Base-by-base conservation (phyloP, 2,888 invertebrate species). In the Diarsia rubi region DNA sequence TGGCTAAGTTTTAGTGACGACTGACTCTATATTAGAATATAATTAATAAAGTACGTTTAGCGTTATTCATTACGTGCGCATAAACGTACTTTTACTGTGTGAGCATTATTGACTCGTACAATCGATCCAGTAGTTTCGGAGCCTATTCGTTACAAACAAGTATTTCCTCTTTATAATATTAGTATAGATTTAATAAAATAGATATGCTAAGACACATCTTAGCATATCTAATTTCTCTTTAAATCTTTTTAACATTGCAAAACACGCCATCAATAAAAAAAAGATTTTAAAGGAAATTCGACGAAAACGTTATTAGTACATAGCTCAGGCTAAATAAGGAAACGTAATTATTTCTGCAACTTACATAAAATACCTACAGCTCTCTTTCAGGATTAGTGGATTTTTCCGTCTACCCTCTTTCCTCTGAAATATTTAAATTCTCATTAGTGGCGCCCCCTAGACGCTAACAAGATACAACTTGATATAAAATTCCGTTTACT, bases 361-460 rank as follows among this genome's bases (percentile, higher is more conserved):
- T 78, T 63, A 67, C 70, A 73, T 73, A 66, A 75, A 78, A 59
- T 54, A 67, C 65, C 80, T 71, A 81, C 78, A 78, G 75, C 74
- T 78, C 75, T 81, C 82, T 77, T 79, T 75, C 66, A 74, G 83
- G 83, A 87, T 90, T 85, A 86, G 78, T 78, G 81, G 78, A 85
- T 86, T 88, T 88, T 88, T 89, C 84, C 82, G 78, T 71, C 73
- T 72, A 65, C 74, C 59, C 74, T 80, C 79, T 27, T 75, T 76
- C 64, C 69, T 83, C 83, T 90, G 79, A 88, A 92, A 91, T 91
- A 92, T 92, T 92, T 88, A 92, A 90, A 90, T 90, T 88, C 92
- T 92, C 90, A 92, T 92, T 92, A 92, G 87, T 86, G 81, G 83
- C 59, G 75, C 75, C 79, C 82, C 77, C 83, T 83, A 78, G 83